phyloP scores from a whole-genome alignment of 2,113 vertebrate species.

The Hylia prasina region DNA sequence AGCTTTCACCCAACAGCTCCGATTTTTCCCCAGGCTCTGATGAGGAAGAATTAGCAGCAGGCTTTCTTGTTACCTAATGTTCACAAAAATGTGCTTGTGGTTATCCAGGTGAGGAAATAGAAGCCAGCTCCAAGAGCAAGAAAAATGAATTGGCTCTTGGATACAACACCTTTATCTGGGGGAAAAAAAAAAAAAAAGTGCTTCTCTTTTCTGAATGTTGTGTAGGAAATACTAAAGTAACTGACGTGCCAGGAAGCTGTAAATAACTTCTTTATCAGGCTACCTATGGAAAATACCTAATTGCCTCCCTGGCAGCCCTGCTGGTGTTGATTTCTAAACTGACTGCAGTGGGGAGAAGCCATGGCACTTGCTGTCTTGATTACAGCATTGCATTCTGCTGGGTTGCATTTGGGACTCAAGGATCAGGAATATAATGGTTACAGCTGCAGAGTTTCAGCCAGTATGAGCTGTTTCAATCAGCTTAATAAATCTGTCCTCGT shows the following conservation, averaged over 20 bases:
- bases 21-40: background rate
- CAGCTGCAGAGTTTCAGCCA: background rate
- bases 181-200: background rate
- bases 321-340: background rate
- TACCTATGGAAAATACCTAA: background rate
- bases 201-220: background rate
- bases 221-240: background rate
- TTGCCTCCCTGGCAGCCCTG: background rate
- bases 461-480: background rate
- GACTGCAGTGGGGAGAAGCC: background rate
- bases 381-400: background rate
- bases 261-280: background rate
- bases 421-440: background rate
- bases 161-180: background rate
- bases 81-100: conserved; percentile 31
- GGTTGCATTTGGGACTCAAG: background rate
- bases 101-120: conserved; percentile 15
- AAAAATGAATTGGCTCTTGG: background rate
- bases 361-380: background rate
- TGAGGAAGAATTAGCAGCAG: background rate
- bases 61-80: background rate
- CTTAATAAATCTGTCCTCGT: background rate
- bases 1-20: conserved; percentile 32
- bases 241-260: background rate
- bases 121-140: background rate